Percentiles rank a stretch among this genome's conserved stretches.
Conservation (phyloP, 2,113 vertebrate species). For the Salvelinus alpinus region DNA sequence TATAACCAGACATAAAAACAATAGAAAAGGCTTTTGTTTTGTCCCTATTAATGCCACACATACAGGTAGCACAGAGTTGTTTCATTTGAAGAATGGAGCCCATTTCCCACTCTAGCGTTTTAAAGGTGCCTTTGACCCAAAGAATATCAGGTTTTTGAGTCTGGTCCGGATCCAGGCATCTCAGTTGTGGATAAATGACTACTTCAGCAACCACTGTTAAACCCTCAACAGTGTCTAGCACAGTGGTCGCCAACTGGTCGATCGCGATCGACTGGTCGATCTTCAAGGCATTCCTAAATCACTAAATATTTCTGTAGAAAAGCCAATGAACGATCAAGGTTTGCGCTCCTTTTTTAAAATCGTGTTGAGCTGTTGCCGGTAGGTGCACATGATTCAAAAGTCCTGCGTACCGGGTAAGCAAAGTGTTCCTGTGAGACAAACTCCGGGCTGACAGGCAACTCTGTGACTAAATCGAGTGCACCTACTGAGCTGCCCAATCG, state of each 20-base stretch:
- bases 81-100: neutral
- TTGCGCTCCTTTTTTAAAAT: too few relatives aligned
- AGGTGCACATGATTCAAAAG: too few relatives aligned
- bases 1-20: neutral
- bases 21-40: neutral
- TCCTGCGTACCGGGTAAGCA: too few relatives aligned
- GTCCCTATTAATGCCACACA: conserved; percentile 26
- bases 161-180: conserved; percentile 58
- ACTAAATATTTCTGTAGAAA: too few relatives aligned
- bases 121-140: conserved; percentile 61
- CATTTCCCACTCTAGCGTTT: conserved; percentile 24
- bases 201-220: conserved; percentile 55
- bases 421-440: too few relatives aligned
- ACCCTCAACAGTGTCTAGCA: conserved; percentile 60
- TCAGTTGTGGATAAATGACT: conserved; percentile 57
- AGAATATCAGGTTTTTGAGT: conserved; percentile 41
- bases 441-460: too few relatives aligned
- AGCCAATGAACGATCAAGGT: too few relatives aligned
- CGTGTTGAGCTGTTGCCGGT: too few relatives aligned
- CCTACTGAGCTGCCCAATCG: too few relatives aligned
- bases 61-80: conserved; percentile 12
- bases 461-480: too few relatives aligned
- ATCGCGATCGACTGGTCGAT: conserved; percentile 35
- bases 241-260: conserved; percentile 34
- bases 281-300: too few relatives aligned